Evolutionary conservation across 2,888 invertebrate species (phyloP).

Genomic region (Amorpha juglandis): DNA sequence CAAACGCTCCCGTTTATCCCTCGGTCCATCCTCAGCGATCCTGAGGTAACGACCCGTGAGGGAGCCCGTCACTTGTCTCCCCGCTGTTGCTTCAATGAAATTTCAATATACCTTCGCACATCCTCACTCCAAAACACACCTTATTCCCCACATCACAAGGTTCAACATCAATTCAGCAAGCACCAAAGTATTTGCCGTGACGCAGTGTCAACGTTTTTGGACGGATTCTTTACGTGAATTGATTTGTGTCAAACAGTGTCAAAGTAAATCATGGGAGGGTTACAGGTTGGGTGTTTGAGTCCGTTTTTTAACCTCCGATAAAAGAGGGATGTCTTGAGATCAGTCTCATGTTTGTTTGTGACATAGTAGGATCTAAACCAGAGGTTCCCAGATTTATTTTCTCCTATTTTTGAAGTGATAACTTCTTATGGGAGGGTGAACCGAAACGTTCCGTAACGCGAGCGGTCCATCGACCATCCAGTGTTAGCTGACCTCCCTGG

Average conservation of each 20-base stretch:
- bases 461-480: no score
- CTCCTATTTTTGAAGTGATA: no score
- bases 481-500: no score
- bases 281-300: neutral
- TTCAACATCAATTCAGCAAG: neutral
- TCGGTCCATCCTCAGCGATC: neutral
- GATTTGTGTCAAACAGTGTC: constrained; percentile 21
- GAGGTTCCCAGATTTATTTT: no score
- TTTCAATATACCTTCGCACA: constrained; percentile 53
- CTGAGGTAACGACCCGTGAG: constrained; percentile 56
- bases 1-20: constrained; percentile 5
- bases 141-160: constrained; percentile 25
- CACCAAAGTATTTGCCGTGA: constrained; percentile 8
- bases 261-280: constrained; percentile 9
- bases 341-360: no score
- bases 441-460: no score
- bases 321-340: no score
- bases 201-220: constrained; percentile 20
- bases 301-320: no score
- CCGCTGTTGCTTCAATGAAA: constrained; percentile 52
- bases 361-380: no score
- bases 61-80: constrained; percentile 56
- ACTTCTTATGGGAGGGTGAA: no score
- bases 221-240: constrained; percentile 11
- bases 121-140: constrained; percentile 35